Evolutionary conservation across 2,797 vertebrate species (phyloP).

Genomic region (Hoplostethus mediterraneus): DNA sequence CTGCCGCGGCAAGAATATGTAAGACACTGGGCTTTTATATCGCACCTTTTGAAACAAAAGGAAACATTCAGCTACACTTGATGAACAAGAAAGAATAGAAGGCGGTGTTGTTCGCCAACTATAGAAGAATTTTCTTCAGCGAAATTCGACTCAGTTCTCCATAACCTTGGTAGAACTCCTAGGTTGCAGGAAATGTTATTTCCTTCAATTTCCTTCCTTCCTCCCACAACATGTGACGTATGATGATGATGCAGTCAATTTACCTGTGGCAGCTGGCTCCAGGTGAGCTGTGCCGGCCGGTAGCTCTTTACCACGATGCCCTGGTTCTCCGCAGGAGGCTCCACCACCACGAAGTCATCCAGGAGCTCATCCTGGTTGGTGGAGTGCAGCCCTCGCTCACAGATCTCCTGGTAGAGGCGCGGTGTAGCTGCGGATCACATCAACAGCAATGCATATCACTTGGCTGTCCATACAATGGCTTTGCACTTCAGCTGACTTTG

Average conservation of each 20-base stretch:
- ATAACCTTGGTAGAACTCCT: too few species aligned
- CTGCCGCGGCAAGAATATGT: not conserved
- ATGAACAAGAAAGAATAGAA: not conserved
- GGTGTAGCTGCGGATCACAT: constrained; percentile 86
- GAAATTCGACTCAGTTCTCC: too few species aligned
- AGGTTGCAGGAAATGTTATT: not conserved
- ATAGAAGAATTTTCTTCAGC: too few species aligned
- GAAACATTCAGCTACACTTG: not conserved
- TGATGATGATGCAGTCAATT: not conserved
- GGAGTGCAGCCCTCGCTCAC: constrained; percentile 92
- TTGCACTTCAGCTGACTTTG: not conserved
- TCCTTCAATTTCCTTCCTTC: too few species aligned
- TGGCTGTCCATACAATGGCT: not conserved
- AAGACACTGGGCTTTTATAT: not conserved
- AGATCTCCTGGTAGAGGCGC: constrained; percentile 94
- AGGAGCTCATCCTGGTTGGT: constrained; percentile 88
- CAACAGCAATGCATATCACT: not conserved
- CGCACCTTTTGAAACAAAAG: not conserved
- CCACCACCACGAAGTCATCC: constrained; percentile 81
- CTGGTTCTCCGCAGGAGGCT: constrained; percentile 68
- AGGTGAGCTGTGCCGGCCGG: constrained; percentile 89
- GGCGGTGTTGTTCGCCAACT: not conserved
- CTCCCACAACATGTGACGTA: not conserved
- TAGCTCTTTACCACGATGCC: constrained; percentile 92
- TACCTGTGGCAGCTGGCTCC: constrained; percentile 97